Percentiles rank a stretch among this genome's conserved stretches.
Conservation (phyloP, 37 sponge, comb jelly and placozoan genomes). For the Haliclona indistincta region DNA sequence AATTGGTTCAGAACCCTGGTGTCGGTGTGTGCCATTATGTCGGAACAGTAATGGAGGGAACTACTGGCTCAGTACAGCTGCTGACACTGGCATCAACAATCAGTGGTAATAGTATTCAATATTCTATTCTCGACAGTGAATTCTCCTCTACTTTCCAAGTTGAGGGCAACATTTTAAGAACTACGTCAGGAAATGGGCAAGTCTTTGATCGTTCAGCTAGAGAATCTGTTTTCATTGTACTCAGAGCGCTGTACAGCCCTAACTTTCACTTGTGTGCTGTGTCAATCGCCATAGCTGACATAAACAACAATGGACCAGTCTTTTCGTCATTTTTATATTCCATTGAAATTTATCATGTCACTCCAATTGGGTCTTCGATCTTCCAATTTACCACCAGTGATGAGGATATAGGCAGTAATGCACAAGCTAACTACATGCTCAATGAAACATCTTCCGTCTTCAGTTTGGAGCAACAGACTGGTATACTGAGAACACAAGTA, state of each 20-base stretch:
- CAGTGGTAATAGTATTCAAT: neutral
- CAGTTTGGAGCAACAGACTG: conserved; percentile 27
- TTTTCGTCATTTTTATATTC: conserved; percentile 27
- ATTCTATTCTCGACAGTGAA: conserved; percentile 9
- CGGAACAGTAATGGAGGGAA: conserved; percentile 21
- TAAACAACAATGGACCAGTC: conserved; percentile 58
- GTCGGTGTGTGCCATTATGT: conserved; percentile 24
- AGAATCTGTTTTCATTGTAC: conserved; percentile 51
- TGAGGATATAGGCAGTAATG: conserved; percentile 33
- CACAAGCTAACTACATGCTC: conserved; percentile 1
- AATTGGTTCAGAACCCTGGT: conserved; percentile 31
- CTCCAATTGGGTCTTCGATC: conserved; percentile 44
- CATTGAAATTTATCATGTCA: conserved; percentile 50
- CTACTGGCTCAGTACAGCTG: neutral
- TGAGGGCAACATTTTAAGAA: neutral
- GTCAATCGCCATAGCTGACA: conserved; percentile 57
- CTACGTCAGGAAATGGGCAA: neutral
- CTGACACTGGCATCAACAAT: neutral
- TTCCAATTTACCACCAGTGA: conserved; percentile 38
- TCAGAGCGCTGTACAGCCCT: conserved; percentile 34
- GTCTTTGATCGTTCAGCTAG: conserved; percentile 33
- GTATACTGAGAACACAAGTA: conserved; percentile 13
- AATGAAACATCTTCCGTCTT: conserved; percentile 3
- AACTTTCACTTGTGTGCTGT: conserved; percentile 61
- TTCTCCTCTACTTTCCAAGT: conserved; percentile 20